phyloP scores from a whole-genome alignment of 2,113 vertebrate species.

The Platichthys flesus region DNA sequence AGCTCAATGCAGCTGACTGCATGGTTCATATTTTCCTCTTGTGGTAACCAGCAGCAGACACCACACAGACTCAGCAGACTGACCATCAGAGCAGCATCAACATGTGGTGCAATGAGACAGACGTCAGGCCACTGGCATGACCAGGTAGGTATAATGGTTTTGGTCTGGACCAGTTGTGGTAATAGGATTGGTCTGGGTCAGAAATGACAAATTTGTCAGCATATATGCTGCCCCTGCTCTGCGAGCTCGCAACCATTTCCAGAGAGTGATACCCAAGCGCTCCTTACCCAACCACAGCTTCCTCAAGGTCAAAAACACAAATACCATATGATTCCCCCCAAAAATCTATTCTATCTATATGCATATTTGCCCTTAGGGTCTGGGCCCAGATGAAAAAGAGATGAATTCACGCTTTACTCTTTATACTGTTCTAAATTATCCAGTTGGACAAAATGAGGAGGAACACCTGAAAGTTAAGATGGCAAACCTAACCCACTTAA shows the following conservation, averaged over 20 bases:
- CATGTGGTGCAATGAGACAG: conserved; percentile 27
- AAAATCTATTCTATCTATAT: conserved; percentile 29
- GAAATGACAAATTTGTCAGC: conserved; percentile 75
- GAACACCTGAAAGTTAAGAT: conserved; percentile 14
- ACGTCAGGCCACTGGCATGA: conserved; percentile 29
- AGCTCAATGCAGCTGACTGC: conserved; percentile 27
- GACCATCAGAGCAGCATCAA: conserved; percentile 14
- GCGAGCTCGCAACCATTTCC: conserved; percentile 54
- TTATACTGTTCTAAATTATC: conserved; percentile 14
- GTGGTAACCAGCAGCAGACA: conserved; percentile 21
- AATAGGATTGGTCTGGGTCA: conserved; percentile 68
- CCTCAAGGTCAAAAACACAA: conserved; percentile 40
- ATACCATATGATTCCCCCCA: background rate
- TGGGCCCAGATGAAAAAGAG: background rate
- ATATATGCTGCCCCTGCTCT: conserved; percentile 75
- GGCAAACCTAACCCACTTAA: background rate
- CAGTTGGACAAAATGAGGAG: background rate
- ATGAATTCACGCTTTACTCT: background rate
- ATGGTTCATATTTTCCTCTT: conserved; percentile 40
- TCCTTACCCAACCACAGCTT: conserved; percentile 26
- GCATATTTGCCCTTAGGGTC: background rate
- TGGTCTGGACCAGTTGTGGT: conserved; percentile 56
- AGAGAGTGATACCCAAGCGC: conserved; percentile 72
- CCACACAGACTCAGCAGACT: conserved; percentile 1
- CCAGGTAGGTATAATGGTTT: conserved; percentile 52